A percentile compares a stretch with the other conserved stretches of the same genome.
phyloP scores from a whole-genome alignment of 2,888 invertebrate species.

The Plebejus melissa region DNA sequence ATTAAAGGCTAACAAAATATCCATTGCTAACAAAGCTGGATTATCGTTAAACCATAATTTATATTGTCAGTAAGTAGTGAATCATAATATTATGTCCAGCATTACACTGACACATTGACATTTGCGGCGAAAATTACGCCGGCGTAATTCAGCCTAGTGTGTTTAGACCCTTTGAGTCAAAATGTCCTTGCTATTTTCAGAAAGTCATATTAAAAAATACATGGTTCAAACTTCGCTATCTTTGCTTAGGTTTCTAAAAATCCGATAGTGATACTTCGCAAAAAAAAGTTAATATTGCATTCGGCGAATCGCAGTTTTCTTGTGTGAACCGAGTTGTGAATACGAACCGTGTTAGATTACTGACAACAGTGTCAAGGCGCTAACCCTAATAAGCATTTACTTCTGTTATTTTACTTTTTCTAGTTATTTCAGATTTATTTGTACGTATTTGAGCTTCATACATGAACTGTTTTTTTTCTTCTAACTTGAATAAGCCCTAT shows the following conservation, averaged over 20 bases:
- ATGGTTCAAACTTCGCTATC: too few relatives aligned
- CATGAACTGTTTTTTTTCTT: neutral
- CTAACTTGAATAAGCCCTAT: neutral
- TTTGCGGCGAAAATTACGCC: too few relatives aligned
- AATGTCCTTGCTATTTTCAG: too few relatives aligned
- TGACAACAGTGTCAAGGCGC: conserved; percentile 60
- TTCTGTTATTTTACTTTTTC: neutral
- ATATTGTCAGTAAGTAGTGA: too few relatives aligned
- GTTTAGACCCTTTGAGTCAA: too few relatives aligned
- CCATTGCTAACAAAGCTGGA: too few relatives aligned
- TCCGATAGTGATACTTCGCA: neutral
- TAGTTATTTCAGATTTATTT: neutral
- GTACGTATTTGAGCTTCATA: neutral
- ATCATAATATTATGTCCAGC: too few relatives aligned
- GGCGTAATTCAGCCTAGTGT: too few relatives aligned
- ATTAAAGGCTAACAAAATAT: too few relatives aligned
- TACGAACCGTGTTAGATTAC: conserved; percentile 58
- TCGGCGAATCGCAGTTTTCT: neutral
- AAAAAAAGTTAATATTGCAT: neutral
- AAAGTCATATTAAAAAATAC: too few relatives aligned
- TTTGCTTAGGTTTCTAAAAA: neutral
- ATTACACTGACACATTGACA: too few relatives aligned
- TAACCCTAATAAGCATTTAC: conserved; percentile 42
- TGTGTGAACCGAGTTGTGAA: conserved; percentile 52
- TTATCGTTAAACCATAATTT: too few relatives aligned